phyloP scores from a whole-genome alignment of 2,113 vertebrate species.

The Melanotaenia duboulayi region DNA sequence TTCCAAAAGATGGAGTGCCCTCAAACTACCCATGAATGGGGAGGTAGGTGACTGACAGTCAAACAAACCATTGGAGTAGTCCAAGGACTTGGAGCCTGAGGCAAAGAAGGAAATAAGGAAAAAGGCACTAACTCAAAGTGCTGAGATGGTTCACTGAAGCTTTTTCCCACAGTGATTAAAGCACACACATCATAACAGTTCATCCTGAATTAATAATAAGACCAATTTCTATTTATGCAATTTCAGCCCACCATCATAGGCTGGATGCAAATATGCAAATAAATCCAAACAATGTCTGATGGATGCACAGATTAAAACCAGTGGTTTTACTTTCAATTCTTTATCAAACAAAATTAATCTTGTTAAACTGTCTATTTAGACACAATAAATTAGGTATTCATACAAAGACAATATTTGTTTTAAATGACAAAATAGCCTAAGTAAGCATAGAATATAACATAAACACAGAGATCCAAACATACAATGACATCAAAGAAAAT shows the following conservation, averaged over 20 bases:
- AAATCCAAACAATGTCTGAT: too few relatives aligned
- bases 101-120: not conserved
- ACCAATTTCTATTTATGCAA: not conserved
- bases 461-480: constrained; percentile 24
- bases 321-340: too few relatives aligned
- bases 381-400: not conserved
- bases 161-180: not conserved
- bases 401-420: too few relatives aligned
- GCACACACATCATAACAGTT: not conserved
- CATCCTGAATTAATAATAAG: not conserved
- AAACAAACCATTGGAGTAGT: constrained; percentile 95
- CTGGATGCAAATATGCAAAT: too few relatives aligned
- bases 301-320: too few relatives aligned
- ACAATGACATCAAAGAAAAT: constrained; percentile 40
- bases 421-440: not conserved
- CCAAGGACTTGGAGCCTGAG: constrained; percentile 95
- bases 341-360: too few relatives aligned
- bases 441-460: constrained; percentile 31
- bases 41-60: constrained; percentile 98
- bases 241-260: not conserved
- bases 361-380: not conserved
- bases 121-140: not conserved
- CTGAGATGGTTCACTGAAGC: not conserved
- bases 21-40: constrained; percentile 91
- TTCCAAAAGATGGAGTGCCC: constrained; percentile 92